A percentile compares a stretch with the other conserved stretches of the same genome.
Evolutionary conservation across 2,888 invertebrate genomes (phyloP).

Genomic region (Gandaritis pyraliata): DNA sequence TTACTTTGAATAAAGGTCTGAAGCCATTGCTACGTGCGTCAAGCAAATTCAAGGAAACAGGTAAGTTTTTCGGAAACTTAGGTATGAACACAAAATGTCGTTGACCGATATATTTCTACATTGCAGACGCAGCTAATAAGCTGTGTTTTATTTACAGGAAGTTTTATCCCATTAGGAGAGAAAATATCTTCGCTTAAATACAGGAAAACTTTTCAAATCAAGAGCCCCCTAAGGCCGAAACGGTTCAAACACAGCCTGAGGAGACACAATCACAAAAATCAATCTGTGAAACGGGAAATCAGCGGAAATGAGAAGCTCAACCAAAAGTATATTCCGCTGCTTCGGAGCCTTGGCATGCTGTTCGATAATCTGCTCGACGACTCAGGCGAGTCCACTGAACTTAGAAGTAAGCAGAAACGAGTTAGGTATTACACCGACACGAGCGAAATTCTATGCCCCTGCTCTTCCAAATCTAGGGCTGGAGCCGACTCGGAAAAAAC

Average conservation of each 20-base stretch:
- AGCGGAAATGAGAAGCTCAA: slow-evolving; percentile 61
- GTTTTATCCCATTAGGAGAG: slow-evolving; percentile 37
- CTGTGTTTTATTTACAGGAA: slow-evolving; percentile 48
- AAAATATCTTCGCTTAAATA: slow-evolving; percentile 59
- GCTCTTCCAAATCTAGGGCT: slow-evolving; percentile 46
- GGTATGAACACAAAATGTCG: slow-evolving; percentile 14
- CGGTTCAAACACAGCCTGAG: slow-evolving; percentile 56
- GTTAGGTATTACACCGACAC: slow-evolving; percentile 46
- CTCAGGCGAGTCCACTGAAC: slow-evolving; percentile 57
- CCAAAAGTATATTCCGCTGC: slow-evolving; percentile 70
- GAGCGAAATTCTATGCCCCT: slow-evolving; percentile 28
- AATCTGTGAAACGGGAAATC: slow-evolving; percentile 63
- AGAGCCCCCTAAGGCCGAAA: slow-evolving; percentile 64
- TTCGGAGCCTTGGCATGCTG: slow-evolving; percentile 71
- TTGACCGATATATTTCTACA: background rate
- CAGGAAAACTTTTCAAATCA: slow-evolving; percentile 63
- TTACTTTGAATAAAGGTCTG: slow-evolving; percentile 46
- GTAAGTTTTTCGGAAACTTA: slow-evolving; percentile 38
- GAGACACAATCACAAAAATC: slow-evolving; percentile 56
- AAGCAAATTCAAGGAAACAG: slow-evolving; percentile 46
- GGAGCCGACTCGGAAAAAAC: slow-evolving; percentile 58
- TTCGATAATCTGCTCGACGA: slow-evolving; percentile 73
- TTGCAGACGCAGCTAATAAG: too few species aligned
- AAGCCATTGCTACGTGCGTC: slow-evolving; percentile 39
- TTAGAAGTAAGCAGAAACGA: slow-evolving; percentile 51